Conservation (phyloP, 2,888 invertebrate genomes). For the Trilocha varians region DNA sequence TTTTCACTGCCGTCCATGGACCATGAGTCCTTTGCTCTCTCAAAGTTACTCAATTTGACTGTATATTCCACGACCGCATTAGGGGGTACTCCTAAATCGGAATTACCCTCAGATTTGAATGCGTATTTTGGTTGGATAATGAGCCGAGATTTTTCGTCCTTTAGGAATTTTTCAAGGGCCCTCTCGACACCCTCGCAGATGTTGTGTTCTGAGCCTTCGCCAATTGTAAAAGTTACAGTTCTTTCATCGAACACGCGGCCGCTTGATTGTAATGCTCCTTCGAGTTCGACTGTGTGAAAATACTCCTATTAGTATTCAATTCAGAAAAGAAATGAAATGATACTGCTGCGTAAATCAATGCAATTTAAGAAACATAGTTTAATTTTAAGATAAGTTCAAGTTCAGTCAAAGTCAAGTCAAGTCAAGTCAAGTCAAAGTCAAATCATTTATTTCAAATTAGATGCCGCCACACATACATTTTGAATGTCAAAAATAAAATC, state of each 20-base stretch:
- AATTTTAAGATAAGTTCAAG: no score
- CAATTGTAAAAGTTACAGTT: conserved; percentile 86
- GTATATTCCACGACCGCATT: conserved; percentile 85
- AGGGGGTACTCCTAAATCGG: conserved; percentile 81
- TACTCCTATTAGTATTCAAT: conserved; percentile 5
- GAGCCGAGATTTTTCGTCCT: conserved; percentile 83
- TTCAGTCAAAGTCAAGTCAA: no score
- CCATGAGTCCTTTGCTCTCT: conserved; percentile 87
- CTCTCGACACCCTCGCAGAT: conserved; percentile 88
- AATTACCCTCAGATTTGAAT: conserved; percentile 81
- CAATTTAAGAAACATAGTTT: no score
- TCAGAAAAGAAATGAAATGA: no score
- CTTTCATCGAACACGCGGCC: conserved; percentile 86
- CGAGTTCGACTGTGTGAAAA: conserved; percentile 76
- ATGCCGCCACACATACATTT: no score
- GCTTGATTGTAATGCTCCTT: conserved; percentile 68
- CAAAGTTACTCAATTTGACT: conserved; percentile 87
- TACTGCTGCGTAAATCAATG: no score
- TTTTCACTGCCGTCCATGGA: conserved; percentile 85
- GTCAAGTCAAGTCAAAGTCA: no score
- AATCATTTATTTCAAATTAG: no score
- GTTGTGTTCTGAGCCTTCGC: conserved; percentile 85
- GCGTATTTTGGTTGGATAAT: conserved; percentile 85
- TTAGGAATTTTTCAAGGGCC: conserved; percentile 85
- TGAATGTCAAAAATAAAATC: no score